These are phyloP conservation scores for Metopia argyrocephala DNA, from an alignment of 2,888 invertebrate genomes.

Conservation along the genomic window DNA sequence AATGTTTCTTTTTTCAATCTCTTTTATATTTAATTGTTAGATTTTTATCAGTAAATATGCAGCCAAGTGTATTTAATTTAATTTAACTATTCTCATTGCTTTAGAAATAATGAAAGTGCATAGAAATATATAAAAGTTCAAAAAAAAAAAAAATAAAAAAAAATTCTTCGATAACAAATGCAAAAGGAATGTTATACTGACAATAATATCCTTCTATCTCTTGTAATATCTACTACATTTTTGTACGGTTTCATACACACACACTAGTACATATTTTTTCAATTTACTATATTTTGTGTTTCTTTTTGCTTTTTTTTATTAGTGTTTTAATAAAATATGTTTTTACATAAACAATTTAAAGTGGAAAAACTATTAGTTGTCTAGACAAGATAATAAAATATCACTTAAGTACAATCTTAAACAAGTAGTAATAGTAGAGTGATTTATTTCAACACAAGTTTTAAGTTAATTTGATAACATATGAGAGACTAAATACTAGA, in stretches of 20 bases:
- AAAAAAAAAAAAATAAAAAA: background rate
- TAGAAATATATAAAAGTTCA: background rate
- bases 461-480: too few relatives aligned
- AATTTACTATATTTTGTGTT: background rate
- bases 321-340: conserved; percentile 22
- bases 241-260: conserved; percentile 24
- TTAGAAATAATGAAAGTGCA: conserved; percentile 39
- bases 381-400: conserved; percentile 63
- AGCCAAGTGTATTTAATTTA: conserved; percentile 62
- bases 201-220: conserved; percentile 1
- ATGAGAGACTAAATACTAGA: too few relatives aligned
- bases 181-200: background rate
- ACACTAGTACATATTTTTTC: background rate
- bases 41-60: conserved; percentile 57
- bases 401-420: conserved; percentile 9
- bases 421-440: background rate
- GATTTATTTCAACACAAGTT: too few relatives aligned
- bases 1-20: background rate
- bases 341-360: conserved; percentile 52
- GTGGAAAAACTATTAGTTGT: conserved; percentile 53
- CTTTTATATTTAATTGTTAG: conserved; percentile 57
- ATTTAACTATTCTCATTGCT: conserved; percentile 59
- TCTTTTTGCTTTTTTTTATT: background rate
- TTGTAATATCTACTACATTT: conserved; percentile 16
- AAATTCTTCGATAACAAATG: background rate